A percentile compares a stretch with the other conserved stretches of the same genome.
Conservation (phyloP, 2,888 invertebrate genomes). For the Orthosia cruda region DNA sequence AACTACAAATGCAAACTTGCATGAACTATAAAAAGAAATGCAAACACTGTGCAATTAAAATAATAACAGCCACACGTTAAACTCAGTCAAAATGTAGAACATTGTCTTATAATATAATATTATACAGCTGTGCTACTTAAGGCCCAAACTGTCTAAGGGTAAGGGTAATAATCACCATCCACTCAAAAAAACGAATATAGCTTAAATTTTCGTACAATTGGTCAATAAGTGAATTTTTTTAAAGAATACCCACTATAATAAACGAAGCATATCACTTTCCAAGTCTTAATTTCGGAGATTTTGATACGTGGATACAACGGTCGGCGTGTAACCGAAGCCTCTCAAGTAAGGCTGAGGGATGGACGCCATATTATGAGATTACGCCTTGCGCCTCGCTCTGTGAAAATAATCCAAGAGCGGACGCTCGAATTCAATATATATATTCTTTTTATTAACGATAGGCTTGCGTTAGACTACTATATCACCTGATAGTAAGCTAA, state of each 20-base stretch:
- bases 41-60: not conserved
- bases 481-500: too few relatives aligned
- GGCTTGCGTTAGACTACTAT: too few relatives aligned
- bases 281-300: constrained; percentile 56
- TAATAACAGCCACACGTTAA: not conserved
- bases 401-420: constrained; percentile 60
- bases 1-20: not conserved
- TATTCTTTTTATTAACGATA: constrained; percentile 4
- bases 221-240: not conserved
- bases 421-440: constrained; percentile 58
- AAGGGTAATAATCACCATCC: too few relatives aligned
- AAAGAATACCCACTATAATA: not conserved
- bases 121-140: too few relatives aligned
- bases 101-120: not conserved
- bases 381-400: constrained; percentile 62
- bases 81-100: not conserved
- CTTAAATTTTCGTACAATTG: not conserved
- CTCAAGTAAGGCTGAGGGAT: constrained; percentile 64
- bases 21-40: constrained; percentile 2
- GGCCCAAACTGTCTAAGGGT: too few relatives aligned
- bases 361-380: constrained; percentile 71
- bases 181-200: too few relatives aligned
- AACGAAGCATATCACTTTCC: constrained; percentile 22
- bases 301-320: constrained; percentile 54
- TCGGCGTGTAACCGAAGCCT: constrained; percentile 65